Percentiles rank a stretch among this genome's conserved stretches.
Conservation (phyloP, 2,797 vertebrate genomes). For the Hybognathus amarus region DNA sequence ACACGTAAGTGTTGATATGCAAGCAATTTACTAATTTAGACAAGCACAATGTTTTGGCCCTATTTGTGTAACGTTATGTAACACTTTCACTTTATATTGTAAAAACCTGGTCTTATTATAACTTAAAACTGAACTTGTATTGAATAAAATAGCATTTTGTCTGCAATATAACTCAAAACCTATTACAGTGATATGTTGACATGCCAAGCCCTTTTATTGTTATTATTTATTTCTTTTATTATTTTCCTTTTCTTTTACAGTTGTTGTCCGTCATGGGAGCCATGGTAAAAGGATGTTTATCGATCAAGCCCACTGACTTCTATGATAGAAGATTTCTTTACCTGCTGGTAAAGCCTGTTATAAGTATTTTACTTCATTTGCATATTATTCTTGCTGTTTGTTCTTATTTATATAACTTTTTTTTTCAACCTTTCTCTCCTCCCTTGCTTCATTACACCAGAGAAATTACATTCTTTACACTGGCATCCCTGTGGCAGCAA, state of each 20-base stretch:
- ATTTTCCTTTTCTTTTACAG: slow-evolving; percentile 72
- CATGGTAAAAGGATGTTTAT: slow-evolving; percentile 90
- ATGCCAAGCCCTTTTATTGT: neutral
- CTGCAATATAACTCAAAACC: neutral
- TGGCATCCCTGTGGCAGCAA: slow-evolving; percentile 81
- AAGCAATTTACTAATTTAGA: neutral
- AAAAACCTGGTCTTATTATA: neutral
- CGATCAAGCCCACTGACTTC: slow-evolving; percentile 81
- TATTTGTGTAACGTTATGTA: neutral
- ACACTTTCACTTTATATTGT: neutral
- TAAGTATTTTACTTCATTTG: neutral
- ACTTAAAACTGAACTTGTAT: too few species aligned
- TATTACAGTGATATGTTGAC: neutral
- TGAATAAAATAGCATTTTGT: neutral
- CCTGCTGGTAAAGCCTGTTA: slow-evolving; percentile 81
- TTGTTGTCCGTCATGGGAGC: slow-evolving; percentile 83
- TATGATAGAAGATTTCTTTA: slow-evolving; percentile 88
- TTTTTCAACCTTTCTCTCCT: neutral
- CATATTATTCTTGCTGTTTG: neutral
- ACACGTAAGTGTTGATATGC: neutral
- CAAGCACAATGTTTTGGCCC: neutral
- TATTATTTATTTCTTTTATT: neutral
- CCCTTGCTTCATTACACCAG: slow-evolving; percentile 67
- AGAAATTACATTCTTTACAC: slow-evolving; percentile 86
- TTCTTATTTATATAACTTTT: neutral